Base-by-base conservation (phyloP, 2,797 vertebrate genomes). In the Austrolebias charrua region DNA sequence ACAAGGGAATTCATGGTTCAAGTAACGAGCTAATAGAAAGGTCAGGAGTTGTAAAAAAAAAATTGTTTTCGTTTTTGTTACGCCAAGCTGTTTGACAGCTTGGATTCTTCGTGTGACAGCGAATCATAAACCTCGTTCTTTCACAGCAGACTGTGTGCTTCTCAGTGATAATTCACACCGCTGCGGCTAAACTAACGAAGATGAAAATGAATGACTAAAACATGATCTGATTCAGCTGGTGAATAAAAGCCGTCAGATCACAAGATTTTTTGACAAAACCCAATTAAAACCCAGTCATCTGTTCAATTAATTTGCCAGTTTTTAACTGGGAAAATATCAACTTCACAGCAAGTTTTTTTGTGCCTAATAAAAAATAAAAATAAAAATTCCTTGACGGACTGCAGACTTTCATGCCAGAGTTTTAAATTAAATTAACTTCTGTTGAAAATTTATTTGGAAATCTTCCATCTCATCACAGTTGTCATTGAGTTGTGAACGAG, bases 111-210 rank as follows among this genome's bases (percentile, higher is more conserved):
- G 29, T 35, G 46, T 55, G 63, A 35, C 49, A 42, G 51, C 52
- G 20, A 69, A 66, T 47, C 71, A 71, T 58, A 58, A 24, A 70
- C 49, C 49, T 49, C 9, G n/a, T 38, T 55, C 16, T 58, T 28
- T 69, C 56, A 66, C 24, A 24, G 24, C 24, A 24, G 24, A 24
- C 10, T 43, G 19, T 66, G 44, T 63, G 24, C 44, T 15, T n/a
- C n/a, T 8, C 44, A 42, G 54, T 42, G 60, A 45, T 20, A 8
- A 42, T 55, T 49, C 38, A 54, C 14, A 40, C 55, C 71, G 43
- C 55, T 46, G 43, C 28, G 1, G 31, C 19, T 40, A 31, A 69
- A 77, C 40, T 45, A 24, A 19, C 16, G 56, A 24, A 44, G 31
- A 49, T 62, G 18, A 42, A 51, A 28, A 60, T 19, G 33, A 35